phyloP scores from a whole-genome alignment of 2,797 vertebrate species.

The Helicolenus hilgendorfi region DNA sequence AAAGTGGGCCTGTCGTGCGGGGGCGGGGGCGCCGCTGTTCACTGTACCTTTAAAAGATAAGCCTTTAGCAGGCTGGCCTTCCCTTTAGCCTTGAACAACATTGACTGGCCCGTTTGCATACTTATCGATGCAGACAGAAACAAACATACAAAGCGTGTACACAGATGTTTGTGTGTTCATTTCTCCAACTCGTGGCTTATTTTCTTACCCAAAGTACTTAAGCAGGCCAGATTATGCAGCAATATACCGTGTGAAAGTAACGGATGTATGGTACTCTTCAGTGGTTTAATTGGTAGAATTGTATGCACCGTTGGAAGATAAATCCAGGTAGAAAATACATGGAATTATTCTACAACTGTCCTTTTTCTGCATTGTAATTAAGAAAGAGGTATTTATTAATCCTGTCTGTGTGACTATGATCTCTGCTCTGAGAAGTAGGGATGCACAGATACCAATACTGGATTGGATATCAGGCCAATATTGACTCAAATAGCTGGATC shows the following conservation, averaged over 20 bases:
- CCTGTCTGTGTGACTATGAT: conserved; percentile 12
- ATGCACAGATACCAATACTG: no score
- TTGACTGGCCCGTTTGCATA: conserved; percentile 5
- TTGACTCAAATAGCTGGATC: no score
- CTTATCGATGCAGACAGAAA: conserved; percentile 8
- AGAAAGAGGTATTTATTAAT: conserved; percentile 16
- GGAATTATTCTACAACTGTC: not conserved
- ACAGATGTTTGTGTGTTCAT: not conserved
- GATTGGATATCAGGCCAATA: no score
- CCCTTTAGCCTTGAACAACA: conserved; percentile 28
- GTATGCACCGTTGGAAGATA: not conserved
- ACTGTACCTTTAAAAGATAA: conserved; percentile 66
- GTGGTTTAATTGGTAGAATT: not conserved
- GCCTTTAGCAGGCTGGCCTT: conserved; percentile 37
- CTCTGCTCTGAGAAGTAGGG: not conserved
- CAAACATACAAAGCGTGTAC: not conserved
- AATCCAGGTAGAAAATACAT: not conserved
- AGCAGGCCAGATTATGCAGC: not conserved
- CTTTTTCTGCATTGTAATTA: conserved; percentile 7
- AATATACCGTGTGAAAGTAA: not conserved
- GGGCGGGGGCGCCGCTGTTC: conserved; percentile 14
- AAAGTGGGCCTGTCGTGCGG: conserved; percentile 1
- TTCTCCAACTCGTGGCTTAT: not conserved
- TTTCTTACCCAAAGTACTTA: not conserved
- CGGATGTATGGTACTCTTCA: not conserved